Conservation (phyloP, 2,797 vertebrate genomes). For the Hyperoplus lanceolatus region DNA sequence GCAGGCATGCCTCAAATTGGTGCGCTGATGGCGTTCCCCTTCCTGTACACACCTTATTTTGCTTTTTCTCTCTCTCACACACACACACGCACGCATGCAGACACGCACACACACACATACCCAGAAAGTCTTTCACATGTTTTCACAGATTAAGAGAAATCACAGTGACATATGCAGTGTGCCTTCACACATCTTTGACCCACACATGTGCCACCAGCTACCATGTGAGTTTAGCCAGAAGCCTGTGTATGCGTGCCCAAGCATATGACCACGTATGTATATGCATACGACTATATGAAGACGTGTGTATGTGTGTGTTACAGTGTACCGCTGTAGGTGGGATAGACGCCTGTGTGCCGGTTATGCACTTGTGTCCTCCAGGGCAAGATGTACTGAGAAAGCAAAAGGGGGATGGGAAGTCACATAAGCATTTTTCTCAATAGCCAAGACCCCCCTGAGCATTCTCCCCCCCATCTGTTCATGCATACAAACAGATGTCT, state of each 20-base stretch:
- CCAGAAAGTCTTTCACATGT: background rate
- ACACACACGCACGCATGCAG: background rate
- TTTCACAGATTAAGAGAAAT: conserved; percentile 39
- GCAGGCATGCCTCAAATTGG: conserved; percentile 18
- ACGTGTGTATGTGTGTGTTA: conserved; percentile 27
- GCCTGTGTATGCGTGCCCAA: conserved; percentile 43
- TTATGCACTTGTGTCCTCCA: conserved; percentile 69
- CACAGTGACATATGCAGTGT: conserved; percentile 53
- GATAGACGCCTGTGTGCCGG: conserved; percentile 66
- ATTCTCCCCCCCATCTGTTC: conserved; percentile 68
- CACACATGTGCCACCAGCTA: conserved; percentile 68
- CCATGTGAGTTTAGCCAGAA: conserved; percentile 51
- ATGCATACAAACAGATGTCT: conserved; percentile 78
- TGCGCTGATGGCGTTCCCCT: conserved; percentile 5
- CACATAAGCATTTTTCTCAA: conserved; percentile 74
- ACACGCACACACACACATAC: background rate
- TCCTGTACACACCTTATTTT: background rate
- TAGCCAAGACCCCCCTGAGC: conserved; percentile 63
- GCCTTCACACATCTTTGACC: conserved; percentile 56
- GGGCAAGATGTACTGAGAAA: conserved; percentile 67
- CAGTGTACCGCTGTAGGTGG: conserved; percentile 58
- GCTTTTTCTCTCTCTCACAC: conserved; percentile 11
- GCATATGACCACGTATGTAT: conserved; percentile 34
- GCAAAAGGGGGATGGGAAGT: conserved; percentile 65
- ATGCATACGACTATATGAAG: conserved; percentile 10